phyloP scores from a whole-genome alignment of 1,140 invertebrate genomes.

The Steinernema feltiae region DNA sequence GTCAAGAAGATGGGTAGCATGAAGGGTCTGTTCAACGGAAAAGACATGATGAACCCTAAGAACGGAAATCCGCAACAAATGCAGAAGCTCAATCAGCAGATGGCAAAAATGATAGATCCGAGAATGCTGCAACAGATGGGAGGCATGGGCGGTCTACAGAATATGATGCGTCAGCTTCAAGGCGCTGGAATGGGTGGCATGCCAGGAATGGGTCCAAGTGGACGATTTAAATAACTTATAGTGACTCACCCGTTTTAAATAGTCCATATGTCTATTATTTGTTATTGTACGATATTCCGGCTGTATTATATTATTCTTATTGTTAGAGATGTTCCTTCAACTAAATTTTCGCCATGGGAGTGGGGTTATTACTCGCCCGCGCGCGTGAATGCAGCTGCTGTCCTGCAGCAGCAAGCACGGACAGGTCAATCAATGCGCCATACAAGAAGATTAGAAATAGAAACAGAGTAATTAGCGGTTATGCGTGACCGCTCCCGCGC shows the following conservation, averaged over 20 bases:
- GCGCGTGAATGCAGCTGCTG: not conserved
- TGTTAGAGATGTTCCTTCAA: not conserved
- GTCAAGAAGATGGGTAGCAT: slow-evolving; percentile 99
- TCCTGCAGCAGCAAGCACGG: not conserved
- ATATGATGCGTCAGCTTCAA: slow-evolving; percentile 81
- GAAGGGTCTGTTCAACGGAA: slow-evolving; percentile 87
- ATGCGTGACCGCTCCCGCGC: not conserved
- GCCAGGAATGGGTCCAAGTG: not conserved
- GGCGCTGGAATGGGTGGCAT: not conserved
- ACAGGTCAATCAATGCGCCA: not conserved
- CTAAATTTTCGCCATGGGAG: not conserved
- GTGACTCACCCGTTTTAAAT: not conserved
- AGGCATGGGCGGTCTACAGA: slow-evolving; percentile 88
- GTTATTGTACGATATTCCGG: too few relatives aligned
- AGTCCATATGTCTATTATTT: too few relatives aligned
- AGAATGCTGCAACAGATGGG: slow-evolving; percentile 87
- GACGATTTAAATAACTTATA: not conserved
- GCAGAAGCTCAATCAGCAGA: slow-evolving; percentile 96
- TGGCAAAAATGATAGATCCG: slow-evolving; percentile 99
- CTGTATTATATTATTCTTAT: too few relatives aligned
- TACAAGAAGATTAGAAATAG: not conserved
- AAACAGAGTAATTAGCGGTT: not conserved
- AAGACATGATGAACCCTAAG: slow-evolving; percentile 67
- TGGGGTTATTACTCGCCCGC: not conserved
- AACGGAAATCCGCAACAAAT: slow-evolving; percentile 97